These are phyloP conservation scores for Anabacerthia variegaticeps DNA, from an alignment of 2,797 vertebrate genomes.

Conservation along the genomic window DNA sequence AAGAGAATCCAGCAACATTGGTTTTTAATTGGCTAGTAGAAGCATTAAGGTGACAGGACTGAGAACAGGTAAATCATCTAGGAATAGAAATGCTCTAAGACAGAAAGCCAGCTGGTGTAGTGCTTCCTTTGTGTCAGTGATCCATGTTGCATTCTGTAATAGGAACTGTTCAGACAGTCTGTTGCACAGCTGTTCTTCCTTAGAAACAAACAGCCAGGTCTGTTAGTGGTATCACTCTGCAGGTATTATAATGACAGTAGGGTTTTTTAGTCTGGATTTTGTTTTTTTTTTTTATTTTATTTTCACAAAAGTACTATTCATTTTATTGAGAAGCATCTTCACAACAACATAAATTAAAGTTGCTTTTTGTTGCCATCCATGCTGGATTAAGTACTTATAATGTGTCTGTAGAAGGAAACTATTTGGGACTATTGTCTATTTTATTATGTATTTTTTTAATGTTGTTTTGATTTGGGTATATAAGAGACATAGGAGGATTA, in stretches of 20 bases:
- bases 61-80: slow-evolving; percentile 85
- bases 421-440: background rate
- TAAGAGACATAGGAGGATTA: background rate
- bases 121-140: slow-evolving; percentile 80
- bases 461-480: background rate
- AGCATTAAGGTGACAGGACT: slow-evolving; percentile 78
- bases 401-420: background rate
- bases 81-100: slow-evolving; percentile 78
- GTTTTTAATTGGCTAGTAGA: slow-evolving; percentile 77
- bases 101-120: slow-evolving; percentile 78
- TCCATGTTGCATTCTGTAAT: slow-evolving; percentile 72
- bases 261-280: slow-evolving; percentile 17
- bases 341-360: background rate
- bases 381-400: background rate
- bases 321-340: background rate
- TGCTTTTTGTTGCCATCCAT: background rate
- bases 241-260: slow-evolving; percentile 73
- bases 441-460: background rate
- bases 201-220: slow-evolving; percentile 82
- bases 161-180: slow-evolving; percentile 80
- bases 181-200: slow-evolving; percentile 84
- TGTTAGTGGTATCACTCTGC: slow-evolving; percentile 75
- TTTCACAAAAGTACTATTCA: slow-evolving; percentile 28
- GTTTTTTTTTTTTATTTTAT: background rate
- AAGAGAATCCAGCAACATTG: slow-evolving; percentile 63